A percentile compares a stretch with the other conserved stretches of the same genome.
Evolutionary conservation across 2,797 vertebrate genomes (phyloP).

Genomic region (Yasuhikotakia modesta): DNA sequence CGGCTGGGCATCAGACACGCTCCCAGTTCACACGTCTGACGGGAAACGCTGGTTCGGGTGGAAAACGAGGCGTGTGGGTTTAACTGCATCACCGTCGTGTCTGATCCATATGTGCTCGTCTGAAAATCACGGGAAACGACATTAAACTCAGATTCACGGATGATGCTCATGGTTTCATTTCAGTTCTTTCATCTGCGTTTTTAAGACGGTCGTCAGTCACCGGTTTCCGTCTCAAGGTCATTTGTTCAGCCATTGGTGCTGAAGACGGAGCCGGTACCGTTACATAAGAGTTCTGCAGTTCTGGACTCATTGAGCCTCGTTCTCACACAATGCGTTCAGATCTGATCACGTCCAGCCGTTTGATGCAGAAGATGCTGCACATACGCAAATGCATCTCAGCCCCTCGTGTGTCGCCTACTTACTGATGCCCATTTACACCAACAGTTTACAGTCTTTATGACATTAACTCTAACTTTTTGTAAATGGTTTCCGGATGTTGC

Average conservation of each 20-base stretch:
- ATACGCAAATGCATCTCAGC: conserved; percentile 64
- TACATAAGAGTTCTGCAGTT: conserved; percentile 57
- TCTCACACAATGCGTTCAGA: conserved; percentile 28
- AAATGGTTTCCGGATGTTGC: too few species aligned
- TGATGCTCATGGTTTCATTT: neutral
- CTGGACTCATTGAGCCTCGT: conserved; percentile 37
- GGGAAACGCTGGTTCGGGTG: neutral
- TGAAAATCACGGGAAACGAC: neutral
- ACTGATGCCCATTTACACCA: too few species aligned
- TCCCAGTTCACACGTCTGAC: conserved; percentile 2
- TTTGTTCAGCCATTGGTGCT: conserved; percentile 59
- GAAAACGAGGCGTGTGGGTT: neutral
- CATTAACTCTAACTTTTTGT: too few species aligned
- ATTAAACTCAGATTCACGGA: neutral
- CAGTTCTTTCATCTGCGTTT: neutral
- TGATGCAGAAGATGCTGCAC: conserved; percentile 37
- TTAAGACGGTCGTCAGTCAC: neutral
- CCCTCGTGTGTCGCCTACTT: conserved; percentile 35
- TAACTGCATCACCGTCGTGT: neutral
- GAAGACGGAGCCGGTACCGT: conserved; percentile 54
- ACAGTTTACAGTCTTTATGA: neutral
- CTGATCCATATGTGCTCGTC: neutral
- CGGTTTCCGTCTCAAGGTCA: conserved; percentile 80
- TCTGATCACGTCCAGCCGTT: conserved; percentile 14
- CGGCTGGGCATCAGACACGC: neutral